phyloP scores from a whole-genome alignment of 2,888 invertebrate genomes.

The Agonopterix arenella region DNA sequence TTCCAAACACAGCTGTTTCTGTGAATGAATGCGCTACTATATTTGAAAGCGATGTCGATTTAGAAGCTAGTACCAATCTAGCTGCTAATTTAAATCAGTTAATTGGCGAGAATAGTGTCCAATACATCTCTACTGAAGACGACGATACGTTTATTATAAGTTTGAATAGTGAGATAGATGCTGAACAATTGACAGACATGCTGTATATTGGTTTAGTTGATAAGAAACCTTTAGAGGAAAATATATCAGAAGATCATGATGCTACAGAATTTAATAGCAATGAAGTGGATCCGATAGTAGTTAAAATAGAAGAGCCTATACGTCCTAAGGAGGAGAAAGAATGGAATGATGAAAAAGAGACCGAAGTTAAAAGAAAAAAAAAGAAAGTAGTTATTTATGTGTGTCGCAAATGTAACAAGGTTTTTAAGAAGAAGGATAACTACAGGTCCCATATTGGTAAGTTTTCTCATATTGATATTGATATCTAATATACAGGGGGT shows the following conservation, averaged over 20 bases:
- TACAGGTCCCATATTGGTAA: slow-evolving; percentile 63
- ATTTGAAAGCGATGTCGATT: slow-evolving; percentile 67
- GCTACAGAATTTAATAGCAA: not conserved
- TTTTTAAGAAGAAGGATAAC: slow-evolving; percentile 58
- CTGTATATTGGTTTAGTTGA: slow-evolving; percentile 51
- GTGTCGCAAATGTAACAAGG: slow-evolving; percentile 54
- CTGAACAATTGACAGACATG: slow-evolving; percentile 63
- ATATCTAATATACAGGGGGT: too few species aligned
- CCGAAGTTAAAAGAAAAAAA: slow-evolving; percentile 24
- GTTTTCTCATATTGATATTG: slow-evolving; percentile 5
- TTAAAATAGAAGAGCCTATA: slow-evolving; percentile 10
- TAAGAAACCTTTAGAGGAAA: slow-evolving; percentile 13
- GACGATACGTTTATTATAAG: slow-evolving; percentile 70
- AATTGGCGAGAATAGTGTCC: slow-evolving; percentile 64
- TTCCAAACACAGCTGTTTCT: slow-evolving; percentile 28
- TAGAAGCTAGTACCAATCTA: slow-evolving; percentile 62
- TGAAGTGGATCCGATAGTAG: slow-evolving; percentile 4
- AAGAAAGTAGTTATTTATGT: slow-evolving; percentile 38
- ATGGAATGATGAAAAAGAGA: slow-evolving; percentile 11
- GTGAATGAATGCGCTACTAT: slow-evolving; percentile 66
- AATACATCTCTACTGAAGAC: slow-evolving; percentile 66
- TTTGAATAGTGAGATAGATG: slow-evolving; percentile 64
- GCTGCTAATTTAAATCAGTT: slow-evolving; percentile 67
- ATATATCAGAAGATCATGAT: not conserved
- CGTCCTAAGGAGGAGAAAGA: not conserved